Conservation (phyloP, 92 coral and sea anemone genomes). For the Parazoanthus swiftii region DNA sequence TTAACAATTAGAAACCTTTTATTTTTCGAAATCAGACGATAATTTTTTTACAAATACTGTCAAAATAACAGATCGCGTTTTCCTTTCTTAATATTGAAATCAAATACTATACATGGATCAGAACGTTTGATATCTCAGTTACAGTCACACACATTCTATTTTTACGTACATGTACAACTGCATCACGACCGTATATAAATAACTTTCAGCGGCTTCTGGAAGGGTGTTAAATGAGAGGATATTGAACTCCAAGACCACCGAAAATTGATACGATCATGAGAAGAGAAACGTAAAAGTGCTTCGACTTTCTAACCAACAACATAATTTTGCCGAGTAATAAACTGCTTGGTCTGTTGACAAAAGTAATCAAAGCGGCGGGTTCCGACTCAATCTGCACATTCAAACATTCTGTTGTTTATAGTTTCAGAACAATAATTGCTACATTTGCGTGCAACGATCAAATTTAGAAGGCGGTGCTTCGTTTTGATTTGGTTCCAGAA, state of each 20-base stretch:
- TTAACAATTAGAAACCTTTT: conserved; percentile 1
- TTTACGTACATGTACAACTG: not conserved
- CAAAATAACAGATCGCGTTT: conserved; percentile 14
- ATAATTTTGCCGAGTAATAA: not conserved
- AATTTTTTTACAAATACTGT: conserved; percentile 6
- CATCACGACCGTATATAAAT: not conserved
- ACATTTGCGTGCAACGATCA: not conserved
- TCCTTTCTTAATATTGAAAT: not conserved
- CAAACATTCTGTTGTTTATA: not conserved
- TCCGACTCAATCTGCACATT: not conserved
- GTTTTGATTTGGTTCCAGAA: not conserved
- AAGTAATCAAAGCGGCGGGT: not conserved
- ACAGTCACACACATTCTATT: not conserved
- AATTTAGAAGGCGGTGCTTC: not conserved
- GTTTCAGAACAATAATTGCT: conserved; percentile 19
- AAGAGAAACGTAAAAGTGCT: not conserved
- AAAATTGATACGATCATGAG: not conserved
- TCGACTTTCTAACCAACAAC: not conserved
- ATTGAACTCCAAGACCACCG: not conserved
- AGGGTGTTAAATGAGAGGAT: too few species aligned
- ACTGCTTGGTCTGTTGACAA: not conserved
- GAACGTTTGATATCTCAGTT: not conserved
- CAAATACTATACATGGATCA: not conserved
- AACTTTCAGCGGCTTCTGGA: too few species aligned
- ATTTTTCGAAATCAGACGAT: conserved; percentile 9